These are phyloP conservation scores for Acipenser ruthenus DNA, from an alignment of 2,797 vertebrate genomes.

Conservation along the genomic window DNA sequence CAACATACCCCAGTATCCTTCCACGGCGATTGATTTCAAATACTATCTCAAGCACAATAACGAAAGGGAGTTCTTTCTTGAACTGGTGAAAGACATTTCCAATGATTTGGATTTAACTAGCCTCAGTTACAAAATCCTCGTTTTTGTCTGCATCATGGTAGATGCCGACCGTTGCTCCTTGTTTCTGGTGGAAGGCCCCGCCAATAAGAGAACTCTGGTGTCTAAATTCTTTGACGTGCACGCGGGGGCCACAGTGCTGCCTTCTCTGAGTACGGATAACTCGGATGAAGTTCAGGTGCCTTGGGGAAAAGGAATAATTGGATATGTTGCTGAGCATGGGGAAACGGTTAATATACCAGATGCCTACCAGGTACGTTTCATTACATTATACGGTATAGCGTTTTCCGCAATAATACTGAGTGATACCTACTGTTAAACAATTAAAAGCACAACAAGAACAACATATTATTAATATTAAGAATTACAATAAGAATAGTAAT, in stretches of 20 bases:
- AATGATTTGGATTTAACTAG: slow-evolving; percentile 93
- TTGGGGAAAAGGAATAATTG: slow-evolving; percentile 97
- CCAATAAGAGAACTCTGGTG: slow-evolving; percentile 88
- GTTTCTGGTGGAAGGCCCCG: slow-evolving; percentile 84
- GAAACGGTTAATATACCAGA: slow-evolving; percentile 95
- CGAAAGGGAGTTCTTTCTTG: slow-evolving; percentile 91
- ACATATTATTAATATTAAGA: background rate
- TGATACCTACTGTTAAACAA: background rate
- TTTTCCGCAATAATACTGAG: slow-evolving; percentile 15
- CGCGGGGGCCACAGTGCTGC: slow-evolving; percentile 85
- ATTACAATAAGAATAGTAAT: background rate
- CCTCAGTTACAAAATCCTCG: slow-evolving; percentile 93
- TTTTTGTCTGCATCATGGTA: slow-evolving; percentile 97
- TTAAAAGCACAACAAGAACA: background rate
- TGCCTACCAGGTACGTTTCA: slow-evolving; percentile 84
- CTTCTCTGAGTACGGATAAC: slow-evolving; percentile 72
- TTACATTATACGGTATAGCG: slow-evolving; percentile 9
- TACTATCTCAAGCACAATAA: slow-evolving; percentile 90
- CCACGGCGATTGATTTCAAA: slow-evolving; percentile 89
- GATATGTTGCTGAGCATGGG: slow-evolving; percentile 93
- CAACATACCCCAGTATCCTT: slow-evolving; percentile 92
- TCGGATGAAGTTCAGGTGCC: slow-evolving; percentile 93
- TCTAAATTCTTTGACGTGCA: slow-evolving; percentile 98
- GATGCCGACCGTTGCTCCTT: slow-evolving; percentile 91
- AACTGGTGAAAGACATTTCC: slow-evolving; percentile 96